Evolutionary conservation across 2,113 vertebrate genomes (phyloP).

Genomic region (Paramisgurnus dabryanus): DNA sequence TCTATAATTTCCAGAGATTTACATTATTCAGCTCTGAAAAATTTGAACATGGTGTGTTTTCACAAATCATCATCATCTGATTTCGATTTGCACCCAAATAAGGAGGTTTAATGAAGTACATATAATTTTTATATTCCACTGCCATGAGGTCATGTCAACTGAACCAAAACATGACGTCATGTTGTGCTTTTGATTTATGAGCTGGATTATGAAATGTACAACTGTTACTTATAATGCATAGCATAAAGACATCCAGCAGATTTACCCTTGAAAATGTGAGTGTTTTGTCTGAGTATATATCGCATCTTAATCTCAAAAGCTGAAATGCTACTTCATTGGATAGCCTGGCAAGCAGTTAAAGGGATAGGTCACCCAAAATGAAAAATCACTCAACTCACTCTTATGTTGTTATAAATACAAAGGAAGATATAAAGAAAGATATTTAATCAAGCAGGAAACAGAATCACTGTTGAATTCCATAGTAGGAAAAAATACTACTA

Average conservation of each 20-base stretch:
- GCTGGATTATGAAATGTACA: conserved; percentile 13
- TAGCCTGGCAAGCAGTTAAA: no score
- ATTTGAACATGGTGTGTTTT: conserved; percentile 32
- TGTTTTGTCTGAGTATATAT: not conserved
- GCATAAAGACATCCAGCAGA: conserved; percentile 2
- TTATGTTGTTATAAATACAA: no score
- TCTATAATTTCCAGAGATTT: not conserved
- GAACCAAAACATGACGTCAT: conserved; percentile 39
- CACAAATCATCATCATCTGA: conserved; percentile 50
- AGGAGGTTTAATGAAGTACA: conserved; percentile 7
- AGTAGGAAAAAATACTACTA: no score
- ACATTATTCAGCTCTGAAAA: conserved; percentile 1
- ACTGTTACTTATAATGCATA: not conserved
- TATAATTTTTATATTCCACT: conserved; percentile 14
- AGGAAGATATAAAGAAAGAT: no score
- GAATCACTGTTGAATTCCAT: no score
- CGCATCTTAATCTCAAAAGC: not conserved
- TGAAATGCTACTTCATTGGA: not conserved
- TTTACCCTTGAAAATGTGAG: not conserved
- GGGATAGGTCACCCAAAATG: no score
- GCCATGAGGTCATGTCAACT: conserved; percentile 30
- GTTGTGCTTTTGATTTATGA: not conserved
- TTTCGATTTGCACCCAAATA: conserved; percentile 45
- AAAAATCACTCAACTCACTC: no score
- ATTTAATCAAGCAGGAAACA: no score